Evolutionary conservation across 2,113 vertebrate genomes (phyloP).

Genomic region (Microtus richardsoni): DNA sequence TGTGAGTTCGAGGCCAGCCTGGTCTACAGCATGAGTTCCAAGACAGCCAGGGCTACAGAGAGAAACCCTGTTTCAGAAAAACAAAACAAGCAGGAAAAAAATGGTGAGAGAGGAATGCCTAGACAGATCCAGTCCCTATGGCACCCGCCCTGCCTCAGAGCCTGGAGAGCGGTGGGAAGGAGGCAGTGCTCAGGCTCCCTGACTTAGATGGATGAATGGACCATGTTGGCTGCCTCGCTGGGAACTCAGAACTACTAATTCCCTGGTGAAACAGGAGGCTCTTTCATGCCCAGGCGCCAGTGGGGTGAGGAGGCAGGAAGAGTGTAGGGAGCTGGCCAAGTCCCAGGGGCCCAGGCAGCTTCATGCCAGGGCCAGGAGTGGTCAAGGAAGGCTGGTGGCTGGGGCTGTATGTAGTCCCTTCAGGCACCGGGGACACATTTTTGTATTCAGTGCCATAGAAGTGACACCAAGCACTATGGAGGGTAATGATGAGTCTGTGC

Average conservation of each 20-base stretch:
- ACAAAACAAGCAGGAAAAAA: background rate
- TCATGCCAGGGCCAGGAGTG: slow-evolving; percentile 32
- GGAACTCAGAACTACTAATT: slow-evolving; percentile 67
- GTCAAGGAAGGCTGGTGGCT: background rate
- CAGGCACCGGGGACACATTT: background rate
- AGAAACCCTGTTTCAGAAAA: background rate
- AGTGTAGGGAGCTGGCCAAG: slow-evolving; percentile 49
- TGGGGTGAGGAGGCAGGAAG: slow-evolving; percentile 69
- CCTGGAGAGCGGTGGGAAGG: background rate
- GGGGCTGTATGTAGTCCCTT: background rate
- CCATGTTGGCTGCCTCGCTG: slow-evolving; percentile 61
- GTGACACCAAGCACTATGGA: background rate
- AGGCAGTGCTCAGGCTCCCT: background rate
- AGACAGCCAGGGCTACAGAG: background rate
- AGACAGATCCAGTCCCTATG: background rate
- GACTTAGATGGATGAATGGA: slow-evolving; percentile 64
- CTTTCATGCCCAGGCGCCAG: slow-evolving; percentile 75
- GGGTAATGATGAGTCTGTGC: background rate
- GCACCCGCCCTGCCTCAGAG: background rate
- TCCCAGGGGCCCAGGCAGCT: slow-evolving; percentile 43
- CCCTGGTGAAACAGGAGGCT: slow-evolving; percentile 74
- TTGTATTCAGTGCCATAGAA: background rate
- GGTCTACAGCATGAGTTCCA: background rate
- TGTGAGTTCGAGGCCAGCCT: background rate
- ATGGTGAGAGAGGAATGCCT: background rate